A percentile compares a stretch with the other conserved stretches of the same genome.
Evolutionary conservation across 2,888 invertebrate species (phyloP).

Genomic region (Augiades crinisus): DNA sequence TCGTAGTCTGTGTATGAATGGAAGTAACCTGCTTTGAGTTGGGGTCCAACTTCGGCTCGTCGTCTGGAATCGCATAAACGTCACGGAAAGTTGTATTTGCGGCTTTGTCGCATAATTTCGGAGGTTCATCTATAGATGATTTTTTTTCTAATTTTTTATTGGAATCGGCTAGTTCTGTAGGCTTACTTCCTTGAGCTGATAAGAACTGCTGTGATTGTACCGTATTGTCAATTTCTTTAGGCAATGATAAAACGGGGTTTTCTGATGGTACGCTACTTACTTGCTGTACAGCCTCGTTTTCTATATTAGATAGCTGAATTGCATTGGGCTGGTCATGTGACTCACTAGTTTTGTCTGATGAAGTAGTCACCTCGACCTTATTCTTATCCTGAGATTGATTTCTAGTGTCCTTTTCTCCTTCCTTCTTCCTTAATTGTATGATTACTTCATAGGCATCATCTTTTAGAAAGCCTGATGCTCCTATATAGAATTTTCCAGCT

Average conservation of each 20-base stretch:
- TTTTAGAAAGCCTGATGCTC: constrained; percentile 60
- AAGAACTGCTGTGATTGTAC: neutral
- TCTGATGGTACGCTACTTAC: neutral
- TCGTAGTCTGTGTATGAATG: constrained; percentile 62
- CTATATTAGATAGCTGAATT: neutral
- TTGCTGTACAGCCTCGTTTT: neutral
- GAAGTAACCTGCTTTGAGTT: constrained; percentile 51
- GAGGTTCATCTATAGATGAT: neutral
- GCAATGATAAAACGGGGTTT: neutral
- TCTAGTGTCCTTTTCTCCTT: constrained; percentile 29
- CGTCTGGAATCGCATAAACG: constrained; percentile 37
- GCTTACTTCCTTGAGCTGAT: neutral
- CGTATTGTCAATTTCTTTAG: neutral
- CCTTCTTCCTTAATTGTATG: constrained; percentile 68
- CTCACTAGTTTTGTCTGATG: constrained; percentile 23
- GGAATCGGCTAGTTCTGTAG: neutral
- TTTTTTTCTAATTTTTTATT: neutral
- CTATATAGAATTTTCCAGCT: constrained; percentile 64
- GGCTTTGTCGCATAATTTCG: constrained; percentile 40
- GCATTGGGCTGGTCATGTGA: constrained; percentile 11
- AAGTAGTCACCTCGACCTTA: neutral
- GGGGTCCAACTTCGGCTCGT: constrained; percentile 39
- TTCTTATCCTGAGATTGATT: neutral
- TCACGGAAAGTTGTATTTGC: constrained; percentile 43
- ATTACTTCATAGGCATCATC: constrained; percentile 69